These are phyloP conservation scores for Laterallus jamaicensis DNA, from an alignment of 2,113 vertebrate genomes.

Conservation along the genomic window DNA sequence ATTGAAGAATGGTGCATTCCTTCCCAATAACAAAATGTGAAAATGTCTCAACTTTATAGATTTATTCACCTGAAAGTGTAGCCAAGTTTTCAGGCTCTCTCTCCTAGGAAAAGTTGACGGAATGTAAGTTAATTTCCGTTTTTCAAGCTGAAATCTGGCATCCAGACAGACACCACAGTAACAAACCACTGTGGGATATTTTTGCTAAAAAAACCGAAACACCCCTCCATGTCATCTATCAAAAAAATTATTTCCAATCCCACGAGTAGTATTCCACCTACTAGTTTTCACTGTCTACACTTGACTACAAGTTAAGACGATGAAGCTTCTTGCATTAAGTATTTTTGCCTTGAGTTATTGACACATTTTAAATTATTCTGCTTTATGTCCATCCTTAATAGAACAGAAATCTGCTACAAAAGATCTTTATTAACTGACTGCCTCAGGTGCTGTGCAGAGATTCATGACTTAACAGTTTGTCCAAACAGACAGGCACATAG, in stretches of 20 bases:
- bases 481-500: constrained; percentile 54
- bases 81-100: background rate
- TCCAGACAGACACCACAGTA: background rate
- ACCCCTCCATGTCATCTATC: fast-evolving
- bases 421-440: constrained; percentile 74
- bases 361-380: constrained; percentile 74
- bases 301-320: constrained; percentile 51
- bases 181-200: background rate
- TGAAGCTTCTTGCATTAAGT: constrained; percentile 39
- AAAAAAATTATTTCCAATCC: background rate
- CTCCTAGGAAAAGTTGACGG: background rate
- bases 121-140: background rate
- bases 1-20: background rate
- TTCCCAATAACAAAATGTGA: background rate
- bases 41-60: background rate
- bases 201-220: background rate
- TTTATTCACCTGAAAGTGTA: background rate
- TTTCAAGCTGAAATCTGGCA: background rate
- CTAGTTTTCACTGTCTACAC: background rate
- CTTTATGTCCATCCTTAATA: constrained; percentile 72
- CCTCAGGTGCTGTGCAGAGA: constrained; percentile 67
- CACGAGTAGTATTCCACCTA: background rate
- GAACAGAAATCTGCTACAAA: constrained; percentile 71
- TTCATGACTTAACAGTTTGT: constrained; percentile 62
- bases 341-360: constrained; percentile 75